Evolutionary conservation across 1,140 invertebrate species (phyloP).

Genomic region (Philopotamus ludificatus): DNA sequence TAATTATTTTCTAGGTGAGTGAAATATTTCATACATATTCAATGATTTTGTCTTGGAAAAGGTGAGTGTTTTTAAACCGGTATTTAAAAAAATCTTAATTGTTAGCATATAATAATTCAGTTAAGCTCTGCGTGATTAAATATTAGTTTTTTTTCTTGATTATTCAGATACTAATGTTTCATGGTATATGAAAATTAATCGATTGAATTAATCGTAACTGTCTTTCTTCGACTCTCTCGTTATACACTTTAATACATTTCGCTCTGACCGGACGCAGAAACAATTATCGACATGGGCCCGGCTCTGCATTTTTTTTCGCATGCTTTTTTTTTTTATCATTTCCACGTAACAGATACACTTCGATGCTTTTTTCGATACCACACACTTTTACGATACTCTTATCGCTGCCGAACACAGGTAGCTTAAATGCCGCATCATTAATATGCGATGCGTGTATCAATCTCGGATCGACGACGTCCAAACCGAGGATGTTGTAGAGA

Average conservation of each 20-base stretch:
- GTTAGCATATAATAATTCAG: no score
- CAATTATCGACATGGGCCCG: neutral
- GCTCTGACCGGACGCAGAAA: neutral
- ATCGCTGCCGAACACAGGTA: constrained; percentile 9
- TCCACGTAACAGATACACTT: neutral
- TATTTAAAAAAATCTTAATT: no score
- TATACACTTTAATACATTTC: neutral
- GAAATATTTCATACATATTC: no score
- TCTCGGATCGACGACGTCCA: constrained; percentile 7
- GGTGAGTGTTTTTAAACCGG: no score
- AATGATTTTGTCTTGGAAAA: no score
- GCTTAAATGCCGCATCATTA: constrained; percentile 10
- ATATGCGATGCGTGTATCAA: constrained; percentile 12
- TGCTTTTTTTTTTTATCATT: neutral
- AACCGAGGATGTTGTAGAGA: no score
- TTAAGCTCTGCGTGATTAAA: no score
- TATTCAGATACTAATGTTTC: no score
- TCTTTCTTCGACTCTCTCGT: neutral
- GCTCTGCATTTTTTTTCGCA: neutral
- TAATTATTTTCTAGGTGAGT: no score
- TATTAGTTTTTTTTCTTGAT: no score
- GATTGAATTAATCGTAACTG: neutral
- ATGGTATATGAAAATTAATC: neutral
- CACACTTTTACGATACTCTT: neutral
- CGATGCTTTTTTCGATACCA: neutral